Percentiles rank a stretch among this genome's conserved stretches.
Conservation (phyloP, 2,888 invertebrate genomes). For the Notodromas monacha region DNA sequence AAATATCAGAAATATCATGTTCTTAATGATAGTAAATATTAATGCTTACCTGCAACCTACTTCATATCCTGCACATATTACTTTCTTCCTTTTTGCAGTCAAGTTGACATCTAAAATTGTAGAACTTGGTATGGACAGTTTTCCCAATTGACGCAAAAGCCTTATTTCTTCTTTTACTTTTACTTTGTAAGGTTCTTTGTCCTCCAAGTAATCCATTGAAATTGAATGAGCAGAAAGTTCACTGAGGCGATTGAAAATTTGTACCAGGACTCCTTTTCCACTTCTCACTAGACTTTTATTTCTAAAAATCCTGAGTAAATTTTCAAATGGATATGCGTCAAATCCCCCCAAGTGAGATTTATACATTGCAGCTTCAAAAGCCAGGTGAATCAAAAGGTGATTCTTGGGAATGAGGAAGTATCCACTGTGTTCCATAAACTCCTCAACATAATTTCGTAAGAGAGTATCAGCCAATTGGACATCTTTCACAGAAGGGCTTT, state of each 20-base stretch:
- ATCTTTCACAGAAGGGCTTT: constrained; percentile 1
- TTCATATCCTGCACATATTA: neutral
- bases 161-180: no score
- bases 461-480: neutral
- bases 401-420: neutral
- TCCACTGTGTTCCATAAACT: neutral
- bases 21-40: neutral
- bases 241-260: neutral
- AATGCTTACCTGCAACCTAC: neutral
- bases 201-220: no score
- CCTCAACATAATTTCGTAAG: neutral
- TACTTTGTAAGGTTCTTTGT: no score
- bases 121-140: no score
- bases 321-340: constrained; percentile 2
- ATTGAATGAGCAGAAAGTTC: neutral
- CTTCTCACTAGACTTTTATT: neutral
- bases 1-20: neutral
- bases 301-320: neutral
- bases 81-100: neutral
- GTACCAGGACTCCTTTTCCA: neutral
- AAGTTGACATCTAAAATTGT: no score
- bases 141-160: no score
- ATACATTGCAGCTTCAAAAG: neutral
- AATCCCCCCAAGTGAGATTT: neutral
- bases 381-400: constrained; percentile 1